Evolutionary conservation across 2,113 vertebrate species (phyloP).

Genomic region (Phyllopteryx taeniolatus): DNA sequence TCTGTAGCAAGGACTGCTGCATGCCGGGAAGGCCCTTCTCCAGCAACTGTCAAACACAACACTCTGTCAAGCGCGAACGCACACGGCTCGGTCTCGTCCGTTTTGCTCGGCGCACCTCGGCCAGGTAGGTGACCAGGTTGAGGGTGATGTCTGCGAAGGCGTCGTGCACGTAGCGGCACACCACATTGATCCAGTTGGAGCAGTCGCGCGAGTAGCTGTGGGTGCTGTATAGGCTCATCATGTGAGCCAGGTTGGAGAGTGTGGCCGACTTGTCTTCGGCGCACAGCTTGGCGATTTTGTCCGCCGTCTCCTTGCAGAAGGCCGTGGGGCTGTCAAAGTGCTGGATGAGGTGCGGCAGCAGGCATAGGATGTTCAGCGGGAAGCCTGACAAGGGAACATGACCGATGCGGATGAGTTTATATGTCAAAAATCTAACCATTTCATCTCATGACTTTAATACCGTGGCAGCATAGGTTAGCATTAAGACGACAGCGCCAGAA

Average conservation of each 20-base stretch:
- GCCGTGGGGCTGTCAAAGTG: constrained; percentile 97
- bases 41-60: constrained; percentile 75
- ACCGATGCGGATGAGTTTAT: neutral
- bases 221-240: constrained; percentile 97
- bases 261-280: constrained; percentile 91
- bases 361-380: constrained; percentile 96
- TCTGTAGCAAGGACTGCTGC: constrained; percentile 94
- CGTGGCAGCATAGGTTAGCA: too few relatives aligned
- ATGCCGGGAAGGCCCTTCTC: constrained; percentile 95
- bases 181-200: constrained; percentile 97
- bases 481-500: too few relatives aligned
- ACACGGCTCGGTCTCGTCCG: neutral
- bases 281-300: constrained; percentile 94
- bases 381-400: constrained; percentile 76
- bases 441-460: too few relatives aligned
- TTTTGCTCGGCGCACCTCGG: constrained; percentile 79
- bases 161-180: constrained; percentile 94
- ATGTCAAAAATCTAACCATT: too few relatives aligned
- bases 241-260: constrained; percentile 93
- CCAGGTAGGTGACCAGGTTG: constrained; percentile 91
- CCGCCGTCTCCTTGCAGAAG: constrained; percentile 97
- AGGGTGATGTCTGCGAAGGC: constrained; percentile 92
- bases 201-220: constrained; percentile 97
- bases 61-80: neutral
- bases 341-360: constrained; percentile 96